These are phyloP conservation scores for Spodoptera frugiperda DNA, from an alignment of 1,140 invertebrate species.

Conservation along the genomic window DNA sequence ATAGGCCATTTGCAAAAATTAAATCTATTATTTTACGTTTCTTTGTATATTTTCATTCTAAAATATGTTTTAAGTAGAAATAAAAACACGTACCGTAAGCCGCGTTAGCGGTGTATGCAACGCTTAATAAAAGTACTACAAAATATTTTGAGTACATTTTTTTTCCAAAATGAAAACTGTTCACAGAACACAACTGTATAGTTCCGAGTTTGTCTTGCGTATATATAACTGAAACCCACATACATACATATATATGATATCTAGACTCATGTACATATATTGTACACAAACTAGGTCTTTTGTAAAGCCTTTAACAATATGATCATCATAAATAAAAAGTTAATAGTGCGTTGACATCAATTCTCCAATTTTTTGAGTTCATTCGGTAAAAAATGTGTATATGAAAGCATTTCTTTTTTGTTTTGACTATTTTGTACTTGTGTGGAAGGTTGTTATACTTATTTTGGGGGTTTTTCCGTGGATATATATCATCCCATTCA, in stretches of 20 bases:
- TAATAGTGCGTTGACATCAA: conserved; percentile 23
- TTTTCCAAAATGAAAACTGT: conserved; percentile 8
- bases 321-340: conserved; percentile 16
- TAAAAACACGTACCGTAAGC: conserved; percentile 21
- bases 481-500: too few species aligned
- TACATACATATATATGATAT: conserved; percentile 32
- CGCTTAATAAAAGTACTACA: conserved; percentile 3
- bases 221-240: conserved; percentile 20
- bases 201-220: not conserved
- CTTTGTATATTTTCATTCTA: not conserved
- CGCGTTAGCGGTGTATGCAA: conserved; percentile 23
- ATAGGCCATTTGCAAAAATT: too few species aligned
- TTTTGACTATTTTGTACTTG: not conserved
- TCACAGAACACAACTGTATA: conserved; percentile 25
- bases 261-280: not conserved
- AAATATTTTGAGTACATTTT: conserved; percentile 19
- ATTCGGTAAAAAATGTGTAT: not conserved
- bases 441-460: not conserved
- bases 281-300: conserved; percentile 29
- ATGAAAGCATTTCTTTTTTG: not conserved
- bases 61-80: not conserved
- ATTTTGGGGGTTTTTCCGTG: not conserved
- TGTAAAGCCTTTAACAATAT: conserved; percentile 7
- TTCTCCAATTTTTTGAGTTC: not conserved
- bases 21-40: too few species aligned